phyloP scores from a whole-genome alignment of 2,797 vertebrate genomes.

The Hephaestus fuliginosus region DNA sequence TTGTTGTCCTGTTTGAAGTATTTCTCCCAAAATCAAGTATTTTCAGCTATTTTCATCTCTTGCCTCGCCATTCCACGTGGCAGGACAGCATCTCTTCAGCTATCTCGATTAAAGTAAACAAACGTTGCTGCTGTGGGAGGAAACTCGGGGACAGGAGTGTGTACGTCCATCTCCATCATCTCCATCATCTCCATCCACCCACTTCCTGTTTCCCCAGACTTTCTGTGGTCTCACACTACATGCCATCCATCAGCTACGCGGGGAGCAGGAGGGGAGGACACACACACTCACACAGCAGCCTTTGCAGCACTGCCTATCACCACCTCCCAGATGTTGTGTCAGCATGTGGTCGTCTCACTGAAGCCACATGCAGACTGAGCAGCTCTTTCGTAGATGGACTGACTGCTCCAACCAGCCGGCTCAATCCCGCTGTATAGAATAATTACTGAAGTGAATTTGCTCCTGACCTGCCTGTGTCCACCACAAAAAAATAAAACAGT shows the following conservation, averaged over 20 bases:
- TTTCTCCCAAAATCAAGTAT: not conserved
- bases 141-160: not conserved
- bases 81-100: not conserved
- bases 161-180: not conserved
- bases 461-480: conserved; percentile 16
- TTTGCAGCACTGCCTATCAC: conserved; percentile 35
- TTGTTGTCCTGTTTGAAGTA: not conserved
- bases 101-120: conserved; percentile 17
- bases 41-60: not conserved
- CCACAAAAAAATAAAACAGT: conserved; percentile 8
- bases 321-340: conserved; percentile 62
- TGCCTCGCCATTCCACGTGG: not conserved
- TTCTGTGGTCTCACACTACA: conserved; percentile 7
- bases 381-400: conserved; percentile 10
- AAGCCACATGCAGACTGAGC: conserved; percentile 31
- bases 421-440: conserved; percentile 16
- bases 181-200: conserved; percentile 11
- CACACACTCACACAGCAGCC: conserved; percentile 9
- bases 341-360: conserved; percentile 50
- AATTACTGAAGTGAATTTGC: conserved; percentile 37
- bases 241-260: conserved; percentile 40
- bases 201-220: conserved; percentile 25
- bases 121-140: not conserved
- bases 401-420: not conserved
- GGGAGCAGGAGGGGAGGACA: conserved; percentile 8